Conservation (phyloP, 1,140 invertebrate species). For the Phymorhynchus buccinoides region DNA sequence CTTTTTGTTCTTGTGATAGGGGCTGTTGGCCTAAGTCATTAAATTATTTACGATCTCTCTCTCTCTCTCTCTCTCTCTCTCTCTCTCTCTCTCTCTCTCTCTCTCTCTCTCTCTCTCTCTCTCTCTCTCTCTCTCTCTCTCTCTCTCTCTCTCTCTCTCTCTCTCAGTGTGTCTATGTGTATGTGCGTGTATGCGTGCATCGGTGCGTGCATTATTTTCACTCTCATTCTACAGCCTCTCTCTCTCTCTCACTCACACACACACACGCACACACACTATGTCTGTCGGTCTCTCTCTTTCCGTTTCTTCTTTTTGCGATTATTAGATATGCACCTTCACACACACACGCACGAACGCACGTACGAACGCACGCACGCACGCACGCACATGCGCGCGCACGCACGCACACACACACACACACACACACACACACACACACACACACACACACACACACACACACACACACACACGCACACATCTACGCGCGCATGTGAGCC, state of each 20-base stretch:
- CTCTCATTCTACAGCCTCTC: no score
- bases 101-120: conserved; percentile 7
- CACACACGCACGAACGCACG: conserved; percentile 8
- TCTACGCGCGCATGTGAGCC: no score
- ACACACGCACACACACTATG: conserved; percentile 13
- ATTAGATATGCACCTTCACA: background rate
- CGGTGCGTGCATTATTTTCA: no score
- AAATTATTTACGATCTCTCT: no score
- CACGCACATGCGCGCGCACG: conserved; percentile 11
- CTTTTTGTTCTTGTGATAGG: no score
- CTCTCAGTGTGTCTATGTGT: background rate
- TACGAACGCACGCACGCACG: conserved; percentile 4
- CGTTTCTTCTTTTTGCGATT: no score
- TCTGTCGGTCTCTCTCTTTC: no score
- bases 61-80: background rate
- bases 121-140: conserved; percentile 17
- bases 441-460: conserved; percentile 17
- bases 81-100: background rate
- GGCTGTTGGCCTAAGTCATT: no score
- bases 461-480: background rate
- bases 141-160: conserved; percentile 17
- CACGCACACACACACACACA: conserved; percentile 17
- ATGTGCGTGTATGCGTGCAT: no score
- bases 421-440: conserved; percentile 17
- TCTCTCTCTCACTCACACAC: background rate